A percentile compares a stretch with the other conserved stretches of the same genome.
phyloP scores from a whole-genome alignment of 1,140 invertebrate species.

The Drosophila tropicalis region DNA sequence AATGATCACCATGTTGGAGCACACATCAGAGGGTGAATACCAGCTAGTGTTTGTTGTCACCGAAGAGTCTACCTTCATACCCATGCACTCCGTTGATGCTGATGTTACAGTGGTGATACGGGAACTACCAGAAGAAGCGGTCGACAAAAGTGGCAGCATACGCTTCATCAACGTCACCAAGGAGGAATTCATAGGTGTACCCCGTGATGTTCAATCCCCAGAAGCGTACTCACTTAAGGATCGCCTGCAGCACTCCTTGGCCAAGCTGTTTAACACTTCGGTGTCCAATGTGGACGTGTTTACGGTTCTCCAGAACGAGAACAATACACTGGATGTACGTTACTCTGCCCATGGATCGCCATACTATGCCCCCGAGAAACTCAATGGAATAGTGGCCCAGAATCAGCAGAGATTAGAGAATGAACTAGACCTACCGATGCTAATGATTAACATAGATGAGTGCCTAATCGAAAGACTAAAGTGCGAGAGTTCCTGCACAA shows the following conservation, averaged over 20 bases:
- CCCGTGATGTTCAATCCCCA: slow-evolving; percentile 84
- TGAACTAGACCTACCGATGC: slow-evolving; percentile 88
- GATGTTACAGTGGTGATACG: slow-evolving; percentile 93
- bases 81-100: slow-evolving; percentile 88
- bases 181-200: slow-evolving; percentile 91
- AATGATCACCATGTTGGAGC: slow-evolving; percentile 92
- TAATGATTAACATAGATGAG: slow-evolving; percentile 94
- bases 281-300: slow-evolving; percentile 95
- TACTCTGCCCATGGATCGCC: slow-evolving; percentile 96
- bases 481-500: slow-evolving; percentile 89
- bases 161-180: slow-evolving; percentile 91
- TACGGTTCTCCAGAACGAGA: slow-evolving; percentile 90
- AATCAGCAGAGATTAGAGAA: slow-evolving; percentile 88
- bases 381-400: slow-evolving; percentile 90
- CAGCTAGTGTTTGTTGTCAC: slow-evolving; percentile 88
- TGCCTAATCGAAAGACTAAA: slow-evolving; percentile 90
- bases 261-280: slow-evolving; percentile 90
- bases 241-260: slow-evolving; percentile 87
- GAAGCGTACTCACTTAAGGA: slow-evolving; percentile 89
- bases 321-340: slow-evolving; percentile 89
- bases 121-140: slow-evolving; percentile 94
- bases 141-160: slow-evolving; percentile 94
- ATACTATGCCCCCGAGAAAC: slow-evolving; percentile 92
- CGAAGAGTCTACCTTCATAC: slow-evolving; percentile 85
- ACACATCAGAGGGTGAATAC: slow-evolving; percentile 88